Evolutionary conservation across 2,113 vertebrate genomes (phyloP), one percentile per base, ranked within the genome.

Genomic region (Nyctereutes procyonoides): DNA sequence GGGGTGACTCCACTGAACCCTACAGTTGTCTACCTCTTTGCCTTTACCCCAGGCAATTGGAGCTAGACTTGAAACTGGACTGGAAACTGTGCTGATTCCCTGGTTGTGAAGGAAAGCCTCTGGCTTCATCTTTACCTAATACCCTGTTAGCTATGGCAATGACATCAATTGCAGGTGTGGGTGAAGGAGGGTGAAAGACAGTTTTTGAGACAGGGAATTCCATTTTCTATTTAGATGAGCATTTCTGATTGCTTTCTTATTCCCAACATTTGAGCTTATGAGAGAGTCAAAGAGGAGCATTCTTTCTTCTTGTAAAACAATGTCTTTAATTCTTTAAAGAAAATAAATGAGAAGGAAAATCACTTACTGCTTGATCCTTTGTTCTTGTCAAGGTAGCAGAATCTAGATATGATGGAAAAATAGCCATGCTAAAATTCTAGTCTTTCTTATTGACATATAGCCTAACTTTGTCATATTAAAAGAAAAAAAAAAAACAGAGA

Each of bases 381-480:
- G 32, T 55, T 8, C 35, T 96, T 96, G 90, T 98, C 94, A 32
- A 81, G 6, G 48, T 62, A 96, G 62, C 38, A 86, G 32, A 82
- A 71, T 32, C 12, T 84, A 92, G 95, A 97, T 96, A 95, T 94
- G 4, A 53, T 24, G 4, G 11, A 77, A 88, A 95, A 77, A 32
- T 38, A 38, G 5, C 10, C 38, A 24, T 14, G 88, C 1, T 43
- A 88, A 56, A 83, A 1, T 48, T 38, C 43, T 97, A 82, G 10
- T 97, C 87, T 92, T 28, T 97, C 60, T 97, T 62, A 4, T 2
- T 94, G 67, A 5, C 83, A 51, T 81, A 91, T 20, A 2, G 2
- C 88, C 63, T 93, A 87, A 56, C 58, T 97, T 95, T 85, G 71
- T 77, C 22, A 26, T 38, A 73, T 16, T 35, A 24, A 73, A 26